Evolutionary conservation across 53 echinoderm and acorn worm species (phyloP).

Genomic region (Mesocentrotus franciscanus): DNA sequence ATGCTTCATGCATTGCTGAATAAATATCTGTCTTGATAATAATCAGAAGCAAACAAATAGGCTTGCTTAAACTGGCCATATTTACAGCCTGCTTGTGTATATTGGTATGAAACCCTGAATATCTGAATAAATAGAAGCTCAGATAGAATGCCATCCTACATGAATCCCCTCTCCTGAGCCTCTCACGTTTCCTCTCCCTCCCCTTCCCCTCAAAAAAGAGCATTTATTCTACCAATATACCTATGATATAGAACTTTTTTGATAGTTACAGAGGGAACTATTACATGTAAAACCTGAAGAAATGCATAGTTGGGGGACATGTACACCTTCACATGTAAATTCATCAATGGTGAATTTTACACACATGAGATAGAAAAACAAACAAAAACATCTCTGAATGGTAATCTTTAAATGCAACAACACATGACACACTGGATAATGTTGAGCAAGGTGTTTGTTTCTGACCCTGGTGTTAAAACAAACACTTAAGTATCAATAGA

Average conservation of each 20-base stretch:
- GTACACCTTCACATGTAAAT: background rate
- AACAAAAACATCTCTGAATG: background rate
- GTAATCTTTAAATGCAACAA: background rate
- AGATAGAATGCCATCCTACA: background rate
- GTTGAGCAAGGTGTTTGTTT: background rate
- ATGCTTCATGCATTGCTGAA: background rate
- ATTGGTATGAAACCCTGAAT: background rate
- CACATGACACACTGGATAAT: background rate
- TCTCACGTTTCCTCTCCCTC: background rate
- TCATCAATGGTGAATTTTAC: background rate
- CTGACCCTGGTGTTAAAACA: background rate
- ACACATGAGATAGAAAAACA: background rate
- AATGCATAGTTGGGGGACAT: conserved; percentile 20
- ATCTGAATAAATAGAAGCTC: background rate
- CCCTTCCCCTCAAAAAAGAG: background rate
- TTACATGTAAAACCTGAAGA: background rate
- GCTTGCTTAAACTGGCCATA: background rate
- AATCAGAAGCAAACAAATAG: background rate
- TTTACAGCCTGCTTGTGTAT: background rate
- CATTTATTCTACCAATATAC: background rate
- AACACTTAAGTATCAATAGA: background rate
- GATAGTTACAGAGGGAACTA: background rate
- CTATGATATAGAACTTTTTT: background rate
- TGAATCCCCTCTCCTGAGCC: background rate
- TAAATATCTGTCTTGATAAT: background rate